Evolutionary conservation across 2,888 invertebrate species (phyloP).

Genomic region (Cryptophagus acutangulus): DNA sequence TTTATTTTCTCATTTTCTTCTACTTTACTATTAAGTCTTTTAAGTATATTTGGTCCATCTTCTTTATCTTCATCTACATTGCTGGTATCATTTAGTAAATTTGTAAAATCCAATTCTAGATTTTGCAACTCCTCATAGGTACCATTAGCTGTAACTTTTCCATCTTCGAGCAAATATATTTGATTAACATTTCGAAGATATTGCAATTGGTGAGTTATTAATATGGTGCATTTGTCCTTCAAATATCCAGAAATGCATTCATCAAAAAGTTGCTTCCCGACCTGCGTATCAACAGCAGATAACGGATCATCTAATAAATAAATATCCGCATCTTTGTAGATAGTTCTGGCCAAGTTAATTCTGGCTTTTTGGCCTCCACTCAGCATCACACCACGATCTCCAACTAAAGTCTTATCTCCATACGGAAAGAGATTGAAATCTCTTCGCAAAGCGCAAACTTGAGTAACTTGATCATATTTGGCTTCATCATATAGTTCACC

Average conservation of each 20-base stretch:
- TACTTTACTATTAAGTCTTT: constrained; percentile 6
- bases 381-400: constrained; percentile 63
- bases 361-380: constrained; percentile 81
- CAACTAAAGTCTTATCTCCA: constrained; percentile 75
- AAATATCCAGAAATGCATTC: constrained; percentile 64
- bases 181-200: constrained; percentile 54
- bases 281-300: constrained; percentile 83
- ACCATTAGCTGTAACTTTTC: constrained; percentile 55
- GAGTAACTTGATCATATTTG: constrained; percentile 60
- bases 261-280: constrained; percentile 80
- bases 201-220: constrained; percentile 70
- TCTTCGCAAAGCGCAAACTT: constrained; percentile 62
- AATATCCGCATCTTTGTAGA: constrained; percentile 76
- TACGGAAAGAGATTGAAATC: constrained; percentile 69
- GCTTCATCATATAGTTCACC: constrained; percentile 66
- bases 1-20: constrained; percentile 15
- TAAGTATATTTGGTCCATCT: constrained; percentile 31
- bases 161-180: constrained; percentile 54
- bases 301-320: constrained; percentile 84
- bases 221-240: constrained; percentile 60
- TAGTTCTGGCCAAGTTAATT: constrained; percentile 76
- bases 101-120: constrained; percentile 67
- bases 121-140: constrained; percentile 64
- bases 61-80: constrained; percentile 33
- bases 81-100: constrained; percentile 28